Evolutionary conservation across 2,113 vertebrate genomes (phyloP).

Genomic region (Notiomystis cincta): DNA sequence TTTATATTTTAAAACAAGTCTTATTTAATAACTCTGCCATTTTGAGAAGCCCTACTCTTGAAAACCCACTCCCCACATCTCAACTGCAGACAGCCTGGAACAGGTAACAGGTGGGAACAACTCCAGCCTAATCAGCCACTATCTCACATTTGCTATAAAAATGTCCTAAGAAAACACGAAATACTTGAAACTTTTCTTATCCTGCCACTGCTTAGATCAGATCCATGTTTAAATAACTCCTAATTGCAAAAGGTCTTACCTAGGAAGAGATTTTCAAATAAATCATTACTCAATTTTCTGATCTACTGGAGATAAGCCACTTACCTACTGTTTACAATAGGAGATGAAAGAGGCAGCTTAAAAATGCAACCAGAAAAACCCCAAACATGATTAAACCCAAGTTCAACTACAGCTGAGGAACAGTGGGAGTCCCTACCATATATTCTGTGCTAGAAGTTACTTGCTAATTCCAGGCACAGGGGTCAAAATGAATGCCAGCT

Average conservation of each 20-base stretch:
- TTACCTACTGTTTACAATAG: background rate
- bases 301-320: background rate
- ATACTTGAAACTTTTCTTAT: background rate
- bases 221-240: background rate
- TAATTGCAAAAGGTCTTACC: background rate
- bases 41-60: background rate
- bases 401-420: background rate
- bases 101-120: background rate
- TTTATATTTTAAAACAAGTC: background rate
- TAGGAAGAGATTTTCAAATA: background rate
- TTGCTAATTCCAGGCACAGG: background rate
- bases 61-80: background rate
- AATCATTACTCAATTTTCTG: slow-evolving; percentile 1
- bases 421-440: background rate
- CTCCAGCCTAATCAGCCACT: background rate
- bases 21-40: background rate
- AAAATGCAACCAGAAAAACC: background rate
- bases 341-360: background rate
- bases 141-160: background rate
- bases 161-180: background rate
- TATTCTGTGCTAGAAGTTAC: background rate
- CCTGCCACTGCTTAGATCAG: background rate
- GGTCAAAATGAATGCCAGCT: slow-evolving; percentile 32
- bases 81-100: background rate
- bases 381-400: background rate